Evolutionary conservation across 2,797 vertebrate species (phyloP).

Genomic region (Monodelphis domestica): DNA sequence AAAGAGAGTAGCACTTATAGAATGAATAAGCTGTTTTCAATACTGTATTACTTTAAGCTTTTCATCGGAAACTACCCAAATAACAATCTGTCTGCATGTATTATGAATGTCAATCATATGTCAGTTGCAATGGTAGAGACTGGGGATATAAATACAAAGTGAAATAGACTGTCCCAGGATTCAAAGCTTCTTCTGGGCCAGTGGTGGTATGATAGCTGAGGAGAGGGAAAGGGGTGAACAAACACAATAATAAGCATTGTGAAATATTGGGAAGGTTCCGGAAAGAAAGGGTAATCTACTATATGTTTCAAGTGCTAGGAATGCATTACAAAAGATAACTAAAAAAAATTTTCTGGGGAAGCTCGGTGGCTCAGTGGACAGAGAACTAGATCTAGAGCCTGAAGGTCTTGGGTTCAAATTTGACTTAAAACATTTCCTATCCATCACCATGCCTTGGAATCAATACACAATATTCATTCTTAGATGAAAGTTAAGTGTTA

Average conservation of each 20-base stretch:
- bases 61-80: neutral
- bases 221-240: neutral
- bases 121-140: neutral
- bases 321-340: neutral
- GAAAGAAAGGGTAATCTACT: neutral
- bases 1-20: too few relatives aligned
- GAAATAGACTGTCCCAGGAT: neutral
- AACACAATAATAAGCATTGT: neutral
- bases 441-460: too few relatives aligned
- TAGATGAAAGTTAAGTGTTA: too few relatives aligned
- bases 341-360: too few relatives aligned
- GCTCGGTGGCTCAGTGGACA: too few relatives aligned
- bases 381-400: too few relatives aligned
- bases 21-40: too few relatives aligned
- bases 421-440: too few relatives aligned
- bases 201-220: too few relatives aligned
- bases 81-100: neutral
- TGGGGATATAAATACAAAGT: too few relatives aligned
- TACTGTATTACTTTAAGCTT: neutral
- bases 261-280: neutral
- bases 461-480: too few relatives aligned
- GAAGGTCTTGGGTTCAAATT: too few relatives aligned
- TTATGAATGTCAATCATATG: neutral
- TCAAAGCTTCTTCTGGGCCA: neutral
- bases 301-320: neutral